Percentiles rank a stretch among this genome's conserved stretches.
Conservation (phyloP, 2,797 vertebrate species). For the Catostomus latipinnis region DNA sequence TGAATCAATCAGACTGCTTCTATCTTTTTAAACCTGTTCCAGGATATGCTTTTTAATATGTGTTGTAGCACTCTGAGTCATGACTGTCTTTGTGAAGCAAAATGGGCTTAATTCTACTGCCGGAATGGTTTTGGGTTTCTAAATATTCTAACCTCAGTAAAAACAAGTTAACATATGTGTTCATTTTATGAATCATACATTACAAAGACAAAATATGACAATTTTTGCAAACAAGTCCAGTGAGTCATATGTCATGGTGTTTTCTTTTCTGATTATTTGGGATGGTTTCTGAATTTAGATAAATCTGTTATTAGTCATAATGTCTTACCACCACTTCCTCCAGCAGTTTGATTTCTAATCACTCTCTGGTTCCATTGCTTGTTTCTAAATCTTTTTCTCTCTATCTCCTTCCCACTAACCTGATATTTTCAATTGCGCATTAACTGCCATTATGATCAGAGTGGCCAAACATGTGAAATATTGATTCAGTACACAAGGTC, state of each 20-base stretch:
- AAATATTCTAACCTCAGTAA: background rate
- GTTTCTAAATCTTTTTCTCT: background rate
- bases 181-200: background rate
- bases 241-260: background rate
- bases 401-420: conserved; percentile 19
- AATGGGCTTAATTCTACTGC: background rate
- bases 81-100: background rate
- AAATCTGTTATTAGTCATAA: conserved; percentile 19
- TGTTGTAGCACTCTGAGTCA: conserved; percentile 5
- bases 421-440: conserved; percentile 11
- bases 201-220: background rate
- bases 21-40: background rate
- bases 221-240: background rate
- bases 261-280: background rate
- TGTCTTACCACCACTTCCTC: conserved; percentile 11
- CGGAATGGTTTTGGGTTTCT: background rate
- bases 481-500: no score
- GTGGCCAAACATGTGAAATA: background rate
- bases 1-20: conserved; percentile 17
- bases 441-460: background rate
- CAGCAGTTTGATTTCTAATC: conserved; percentile 12
- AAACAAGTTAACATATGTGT: background rate
- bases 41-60: background rate
- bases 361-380: background rate
- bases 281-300: background rate